Evolutionary conservation across 2,113 vertebrate genomes (phyloP).

Genomic region (Muscicapa adusta): DNA sequence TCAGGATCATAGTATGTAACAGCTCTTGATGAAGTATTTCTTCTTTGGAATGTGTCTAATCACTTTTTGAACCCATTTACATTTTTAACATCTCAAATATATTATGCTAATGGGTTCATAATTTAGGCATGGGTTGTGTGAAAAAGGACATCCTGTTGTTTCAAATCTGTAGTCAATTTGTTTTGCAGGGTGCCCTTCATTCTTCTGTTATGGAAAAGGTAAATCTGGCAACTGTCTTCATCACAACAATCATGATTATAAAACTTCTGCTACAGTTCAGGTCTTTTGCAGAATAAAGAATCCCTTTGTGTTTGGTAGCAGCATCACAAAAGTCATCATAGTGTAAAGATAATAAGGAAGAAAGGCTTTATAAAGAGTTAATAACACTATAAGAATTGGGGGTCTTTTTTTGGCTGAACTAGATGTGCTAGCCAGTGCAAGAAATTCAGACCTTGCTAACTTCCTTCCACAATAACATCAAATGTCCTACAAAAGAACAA

Average conservation of each 20-base stretch:
- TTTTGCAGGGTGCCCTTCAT: neutral
- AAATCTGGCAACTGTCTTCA: neutral
- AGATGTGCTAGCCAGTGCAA: neutral
- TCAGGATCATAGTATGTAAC: constrained; percentile 34
- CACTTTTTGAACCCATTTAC: constrained; percentile 59
- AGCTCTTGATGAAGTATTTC: constrained; percentile 53
- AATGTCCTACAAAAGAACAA: neutral
- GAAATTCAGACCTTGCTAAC: neutral
- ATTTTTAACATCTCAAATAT: constrained; percentile 53
- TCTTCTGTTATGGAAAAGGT: neutral
- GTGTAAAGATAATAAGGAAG: neutral
- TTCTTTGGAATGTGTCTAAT: constrained; percentile 40
- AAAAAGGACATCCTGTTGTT: constrained; percentile 51
- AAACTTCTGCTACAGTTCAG: neutral
- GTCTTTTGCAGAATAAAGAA: neutral
- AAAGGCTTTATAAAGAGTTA: neutral
- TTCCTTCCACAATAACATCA: neutral
- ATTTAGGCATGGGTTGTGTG: neutral
- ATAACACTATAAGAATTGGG: neutral
- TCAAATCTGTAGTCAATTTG: constrained; percentile 16
- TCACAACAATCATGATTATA: neutral
- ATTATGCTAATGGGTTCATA: constrained; percentile 31
- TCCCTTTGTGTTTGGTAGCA: neutral
- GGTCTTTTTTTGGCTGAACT: neutral
- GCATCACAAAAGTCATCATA: neutral